Percentiles rank a stretch among this genome's conserved stretches.
Evolutionary conservation across 30 jellyfish, hydroid and myxozoan genomes (phyloP).

Genomic region (Sanderia malayensis): DNA sequence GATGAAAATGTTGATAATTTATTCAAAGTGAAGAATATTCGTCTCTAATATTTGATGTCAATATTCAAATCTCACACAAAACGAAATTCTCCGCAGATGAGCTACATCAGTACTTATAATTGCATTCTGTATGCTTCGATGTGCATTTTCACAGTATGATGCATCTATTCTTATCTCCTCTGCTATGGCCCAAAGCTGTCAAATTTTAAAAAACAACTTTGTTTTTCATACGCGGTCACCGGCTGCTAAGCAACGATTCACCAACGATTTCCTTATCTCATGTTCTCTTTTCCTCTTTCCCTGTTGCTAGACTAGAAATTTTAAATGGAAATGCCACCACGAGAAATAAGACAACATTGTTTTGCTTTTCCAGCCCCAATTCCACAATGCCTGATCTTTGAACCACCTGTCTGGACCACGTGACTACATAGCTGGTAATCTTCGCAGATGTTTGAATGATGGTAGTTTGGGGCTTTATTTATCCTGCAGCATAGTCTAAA

Average conservation of each 20-base stretch:
- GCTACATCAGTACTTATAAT: too few species aligned
- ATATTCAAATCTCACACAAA: too few species aligned
- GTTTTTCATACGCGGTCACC: background rate
- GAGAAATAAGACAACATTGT: background rate
- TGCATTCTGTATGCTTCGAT: too few species aligned
- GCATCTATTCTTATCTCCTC: too few species aligned
- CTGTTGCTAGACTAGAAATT: background rate
- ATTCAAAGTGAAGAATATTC: too few species aligned
- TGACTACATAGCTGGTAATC: constrained; percentile 26
- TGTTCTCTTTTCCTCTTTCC: background rate
- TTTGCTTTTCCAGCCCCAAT: background rate
- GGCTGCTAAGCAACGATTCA: background rate
- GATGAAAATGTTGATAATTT: too few species aligned
- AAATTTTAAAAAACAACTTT: too few species aligned
- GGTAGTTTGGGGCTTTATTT: background rate
- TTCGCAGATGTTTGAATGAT: background rate
- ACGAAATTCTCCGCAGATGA: too few species aligned
- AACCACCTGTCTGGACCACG: constrained; percentile 63
- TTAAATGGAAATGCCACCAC: background rate
- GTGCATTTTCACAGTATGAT: too few species aligned
- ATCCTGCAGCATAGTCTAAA: too few species aligned
- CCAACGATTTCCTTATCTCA: background rate
- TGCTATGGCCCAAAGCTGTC: too few species aligned
- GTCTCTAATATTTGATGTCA: too few species aligned
- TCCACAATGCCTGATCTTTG: constrained; percentile 47